phyloP scores from a whole-genome alignment of 2,888 invertebrate genomes.

The Leucoptera coffeella region DNA sequence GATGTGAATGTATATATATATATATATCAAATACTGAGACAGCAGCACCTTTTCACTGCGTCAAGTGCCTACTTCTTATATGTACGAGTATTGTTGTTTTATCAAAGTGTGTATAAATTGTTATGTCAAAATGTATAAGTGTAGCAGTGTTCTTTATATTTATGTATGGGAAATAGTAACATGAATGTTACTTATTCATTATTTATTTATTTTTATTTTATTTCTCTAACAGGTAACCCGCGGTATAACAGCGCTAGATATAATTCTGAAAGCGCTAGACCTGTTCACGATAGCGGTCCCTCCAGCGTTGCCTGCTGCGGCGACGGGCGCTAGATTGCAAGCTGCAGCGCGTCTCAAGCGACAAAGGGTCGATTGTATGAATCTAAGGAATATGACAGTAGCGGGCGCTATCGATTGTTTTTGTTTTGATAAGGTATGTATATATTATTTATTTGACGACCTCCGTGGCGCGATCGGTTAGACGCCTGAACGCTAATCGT shows the following conservation, averaged over 20 bases:
- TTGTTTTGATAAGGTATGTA: slow-evolving; percentile 89
- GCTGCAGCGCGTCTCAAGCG: slow-evolving; percentile 79
- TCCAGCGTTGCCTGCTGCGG: slow-evolving; percentile 92
- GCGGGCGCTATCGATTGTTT: slow-evolving; percentile 85
- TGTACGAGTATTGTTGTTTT: no score
- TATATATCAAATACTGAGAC: no score
- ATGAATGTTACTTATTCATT: background rate
- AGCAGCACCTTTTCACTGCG: no score
- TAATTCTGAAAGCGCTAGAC: slow-evolving; percentile 77
- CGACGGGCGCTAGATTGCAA: slow-evolving; percentile 91
- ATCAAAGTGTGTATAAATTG: no score
- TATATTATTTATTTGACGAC: no score
- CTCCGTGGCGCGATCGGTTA: no score
- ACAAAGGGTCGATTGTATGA: slow-evolving; percentile 82
- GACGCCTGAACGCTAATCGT: no score
- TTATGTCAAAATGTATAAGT: no score
- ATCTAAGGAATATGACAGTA: slow-evolving; percentile 88
- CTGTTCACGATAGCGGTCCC: slow-evolving; percentile 94
- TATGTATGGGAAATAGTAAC: no score
- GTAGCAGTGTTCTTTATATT: no score
- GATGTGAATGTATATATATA: no score
- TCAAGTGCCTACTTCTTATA: no score
- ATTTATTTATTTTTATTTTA: background rate
- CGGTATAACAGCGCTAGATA: slow-evolving; percentile 54
- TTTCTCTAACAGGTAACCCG: slow-evolving; percentile 48